Evolutionary conservation across 2,113 vertebrate genomes (phyloP), one percentile per base, ranked within the genome.

Genomic region (Istiophorus platypterus): DNA sequence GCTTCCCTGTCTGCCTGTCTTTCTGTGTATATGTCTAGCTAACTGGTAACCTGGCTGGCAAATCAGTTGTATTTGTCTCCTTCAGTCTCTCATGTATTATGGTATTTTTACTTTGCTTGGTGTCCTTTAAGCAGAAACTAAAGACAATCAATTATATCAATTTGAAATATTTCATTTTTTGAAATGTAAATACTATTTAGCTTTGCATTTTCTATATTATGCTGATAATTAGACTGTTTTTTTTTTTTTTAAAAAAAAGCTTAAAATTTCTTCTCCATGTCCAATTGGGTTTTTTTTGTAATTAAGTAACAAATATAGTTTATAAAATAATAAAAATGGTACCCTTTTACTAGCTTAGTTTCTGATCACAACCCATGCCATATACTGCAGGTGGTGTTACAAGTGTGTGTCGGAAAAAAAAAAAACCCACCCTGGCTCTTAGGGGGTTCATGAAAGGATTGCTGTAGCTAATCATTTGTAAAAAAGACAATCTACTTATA

Each of bases 1-100:
- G 54, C 82, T 79, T 72, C 37, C 56, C 54, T 54, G 54, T 87
- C 71, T 63, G 64, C 73, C 72, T 71, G 63, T 84, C 70, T 82
- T 81, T 42, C 80, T 70, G 70, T 73, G 27, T 79, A 78, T 66
- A 69, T 83, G 51, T 85, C 70, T 51, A 7, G 22, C 59, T 70
- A 87, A 69, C 71, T 73, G 68, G 56, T 62, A 56, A 71, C 78
- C 57, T 52, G 49, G 70, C 71, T 37, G 24, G 49, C 13, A 59
- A 54, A 79, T 85, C 76, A 34, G 57, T 80, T 64, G 57, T 73
- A 11, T 72, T 58, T 68, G 12, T 56, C 64, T 51, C 11, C 59
- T n/a, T 73, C 17, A 65, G 13, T 70, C 41, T 57, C 29, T 41
- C 39, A 39, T 69, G 9, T 18, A 17, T 61, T 27, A 47, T 74